Conservation (phyloP, 2,113 vertebrate species). For the Penelope pileata region DNA sequence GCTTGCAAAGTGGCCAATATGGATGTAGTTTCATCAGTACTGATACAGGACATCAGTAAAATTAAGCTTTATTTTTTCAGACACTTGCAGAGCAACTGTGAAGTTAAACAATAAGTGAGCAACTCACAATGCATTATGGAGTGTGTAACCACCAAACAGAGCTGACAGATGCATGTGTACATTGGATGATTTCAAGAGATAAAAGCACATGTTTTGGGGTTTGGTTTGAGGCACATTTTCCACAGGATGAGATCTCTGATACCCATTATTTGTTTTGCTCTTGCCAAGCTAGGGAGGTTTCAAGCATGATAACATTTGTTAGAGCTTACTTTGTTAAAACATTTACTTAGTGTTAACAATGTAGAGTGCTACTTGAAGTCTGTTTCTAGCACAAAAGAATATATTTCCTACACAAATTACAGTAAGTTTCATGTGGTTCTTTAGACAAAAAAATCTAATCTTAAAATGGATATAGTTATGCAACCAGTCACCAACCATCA, state of each 20-base stretch:
- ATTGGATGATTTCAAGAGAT: slow-evolving; percentile 18
- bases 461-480: not conserved
- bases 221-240: slow-evolving; percentile 49
- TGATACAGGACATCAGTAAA: not conserved
- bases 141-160: not conserved
- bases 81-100: not conserved
- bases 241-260: slow-evolving; percentile 53
- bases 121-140: not conserved
- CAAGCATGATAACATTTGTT: not conserved
- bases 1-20: not conserved
- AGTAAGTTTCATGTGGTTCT: not conserved
- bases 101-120: not conserved
- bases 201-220: not conserved
- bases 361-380: not conserved
- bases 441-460: not conserved
- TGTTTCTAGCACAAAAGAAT: not conserved
- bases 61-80: not conserved
- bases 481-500: not conserved
- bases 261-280: slow-evolving; percentile 18
- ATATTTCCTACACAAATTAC: not conserved
- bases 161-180: not conserved
- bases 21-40: not conserved
- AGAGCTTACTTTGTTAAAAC: slow-evolving; percentile 5
- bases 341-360: not conserved
- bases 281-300: slow-evolving; percentile 15